Base-by-base conservation (phyloP, 2,113 vertebrate genomes). In the Malurus elegans region DNA sequence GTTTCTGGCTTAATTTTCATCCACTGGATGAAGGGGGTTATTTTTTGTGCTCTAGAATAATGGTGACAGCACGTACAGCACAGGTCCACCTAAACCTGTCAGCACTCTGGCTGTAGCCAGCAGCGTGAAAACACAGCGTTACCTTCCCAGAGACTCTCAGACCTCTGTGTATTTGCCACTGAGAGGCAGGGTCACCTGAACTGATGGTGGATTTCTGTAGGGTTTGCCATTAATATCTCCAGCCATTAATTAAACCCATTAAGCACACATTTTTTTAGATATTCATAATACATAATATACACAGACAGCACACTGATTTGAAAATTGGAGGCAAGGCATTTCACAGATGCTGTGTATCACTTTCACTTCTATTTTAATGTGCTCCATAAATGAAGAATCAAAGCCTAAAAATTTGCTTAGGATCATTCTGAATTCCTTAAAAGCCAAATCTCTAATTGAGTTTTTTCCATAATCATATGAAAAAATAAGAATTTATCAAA, bases 111-210 rank as follows among this genome's bases (percentile, higher is more conserved):
- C 26, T 5, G 5, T 2, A 65, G 42, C 18, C 72, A 80, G 14
- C 28, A 58, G 14, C 17, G 56, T 34, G 15, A 57, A 73, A 66
- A 78, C 3, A 18, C 9, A 44, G 16, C 3, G 13, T 9, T 62
- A 7, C 26, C 26, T 62, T 66, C 32, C 65, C 24, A 84, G 34
- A 20, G 28, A 79, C 2, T 9, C 57, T 58, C 0, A 0, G 54
- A 13, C 14, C 28, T 66, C 56, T 6, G 1, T 18, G 7, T 26
- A 42, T 78, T 84, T 84, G n/a, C 23, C 66, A 25, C 50, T 36
- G 20, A 80, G 47, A 66, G 17, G 58, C 14, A 66, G 14, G 3
- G 6, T 6, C 65, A 53, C 18, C 32, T 14, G 23, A 85, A 84
- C 0, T 60, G 12, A 34, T 6, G 18, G 14, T 58, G 31, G 18